Evolutionary conservation across 2,888 invertebrate species (phyloP).

Genomic region (Plutella xylostella): DNA sequence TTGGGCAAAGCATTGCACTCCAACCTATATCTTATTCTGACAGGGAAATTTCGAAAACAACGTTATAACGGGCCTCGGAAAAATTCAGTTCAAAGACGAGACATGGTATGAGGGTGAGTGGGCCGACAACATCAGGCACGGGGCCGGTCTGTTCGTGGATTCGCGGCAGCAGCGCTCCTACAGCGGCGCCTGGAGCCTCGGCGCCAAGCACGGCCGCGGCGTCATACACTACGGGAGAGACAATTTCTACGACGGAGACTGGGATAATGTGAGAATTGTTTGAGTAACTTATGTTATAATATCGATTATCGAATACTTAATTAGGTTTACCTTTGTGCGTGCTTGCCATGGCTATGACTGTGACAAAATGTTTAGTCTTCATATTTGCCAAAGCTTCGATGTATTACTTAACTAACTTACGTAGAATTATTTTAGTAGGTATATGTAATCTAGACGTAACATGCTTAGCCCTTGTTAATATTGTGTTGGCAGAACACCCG

Average conservation of each 20-base stretch:
- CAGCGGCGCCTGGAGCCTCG: slow-evolving; percentile 58
- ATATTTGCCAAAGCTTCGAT: too few species aligned
- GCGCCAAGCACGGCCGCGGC: slow-evolving; percentile 54
- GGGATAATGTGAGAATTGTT: slow-evolving; percentile 39
- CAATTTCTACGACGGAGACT: slow-evolving; percentile 52
- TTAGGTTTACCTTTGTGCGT: too few species aligned
- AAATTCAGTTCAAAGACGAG: slow-evolving; percentile 64
- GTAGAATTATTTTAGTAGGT: too few species aligned
- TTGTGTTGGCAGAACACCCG: slow-evolving; percentile 43
- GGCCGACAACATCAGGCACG: slow-evolving; percentile 63
- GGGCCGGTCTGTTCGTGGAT: slow-evolving; percentile 59
- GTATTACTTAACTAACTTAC: too few species aligned
- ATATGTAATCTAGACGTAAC: too few species aligned
- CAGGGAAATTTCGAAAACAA: slow-evolving; percentile 71
- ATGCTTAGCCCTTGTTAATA: not conserved
- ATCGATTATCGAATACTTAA: too few species aligned
- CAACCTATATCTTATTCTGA: not conserved
- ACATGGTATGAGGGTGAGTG: slow-evolving; percentile 72
- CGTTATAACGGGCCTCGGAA: slow-evolving; percentile 65
- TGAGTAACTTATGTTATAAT: too few species aligned
- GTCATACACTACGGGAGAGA: slow-evolving; percentile 37
- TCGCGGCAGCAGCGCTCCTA: slow-evolving; percentile 46
- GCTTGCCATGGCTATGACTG: too few species aligned
- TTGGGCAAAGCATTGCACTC: not conserved
- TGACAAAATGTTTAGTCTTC: too few species aligned